Conservation (phyloP, 2,888 invertebrate species). For the Entomobrya multifasciata region DNA sequence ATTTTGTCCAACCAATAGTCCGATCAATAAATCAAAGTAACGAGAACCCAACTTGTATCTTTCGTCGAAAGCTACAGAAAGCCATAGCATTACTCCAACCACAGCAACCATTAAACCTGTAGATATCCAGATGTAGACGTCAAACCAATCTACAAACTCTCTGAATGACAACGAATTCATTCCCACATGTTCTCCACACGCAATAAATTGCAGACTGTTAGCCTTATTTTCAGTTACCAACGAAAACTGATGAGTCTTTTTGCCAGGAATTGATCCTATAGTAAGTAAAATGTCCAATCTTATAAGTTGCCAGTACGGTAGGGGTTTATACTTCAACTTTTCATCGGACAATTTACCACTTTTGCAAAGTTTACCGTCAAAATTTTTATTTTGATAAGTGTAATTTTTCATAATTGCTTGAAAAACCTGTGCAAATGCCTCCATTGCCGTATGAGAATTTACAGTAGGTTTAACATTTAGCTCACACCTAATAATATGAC, state of each 20-base stretch:
- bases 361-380: too few relatives aligned
- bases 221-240: not conserved
- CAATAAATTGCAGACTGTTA: not conserved
- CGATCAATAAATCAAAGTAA: too few relatives aligned
- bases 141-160: not conserved
- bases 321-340: too few relatives aligned
- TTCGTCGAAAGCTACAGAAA: too few relatives aligned
- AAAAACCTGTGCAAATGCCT: not conserved
- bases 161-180: not conserved
- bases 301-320: not conserved
- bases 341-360: not conserved
- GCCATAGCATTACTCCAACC: too few relatives aligned
- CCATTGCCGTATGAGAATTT: not conserved
- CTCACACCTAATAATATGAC: not conserved
- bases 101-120: not conserved
- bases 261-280: not conserved
- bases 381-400: too few relatives aligned
- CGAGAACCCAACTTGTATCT: too few relatives aligned
- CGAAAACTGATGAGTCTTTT: not conserved
- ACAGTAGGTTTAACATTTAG: not conserved
- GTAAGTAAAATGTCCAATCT: too few relatives aligned
- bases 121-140: not conserved
- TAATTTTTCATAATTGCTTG: not conserved
- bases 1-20: too few relatives aligned
- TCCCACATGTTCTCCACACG: not conserved